Conservation (phyloP, 2,888 invertebrate species). For the Falcaria lacertinaria region DNA sequence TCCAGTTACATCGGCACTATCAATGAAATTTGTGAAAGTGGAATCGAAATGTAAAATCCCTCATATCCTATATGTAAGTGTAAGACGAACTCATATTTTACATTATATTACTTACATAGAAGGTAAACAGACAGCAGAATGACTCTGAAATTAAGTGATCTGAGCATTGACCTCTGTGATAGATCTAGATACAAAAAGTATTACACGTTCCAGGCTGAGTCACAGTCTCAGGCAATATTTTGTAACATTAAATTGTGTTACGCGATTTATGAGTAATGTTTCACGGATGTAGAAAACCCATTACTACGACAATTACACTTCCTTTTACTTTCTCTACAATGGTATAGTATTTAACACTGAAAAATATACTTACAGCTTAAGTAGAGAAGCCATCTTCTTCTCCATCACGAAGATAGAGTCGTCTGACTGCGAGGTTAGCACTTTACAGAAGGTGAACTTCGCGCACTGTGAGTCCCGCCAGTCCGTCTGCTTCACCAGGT, state of each 20-base stretch:
- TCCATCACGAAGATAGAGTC: conserved; percentile 88
- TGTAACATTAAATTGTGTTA: not conserved
- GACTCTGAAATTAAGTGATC: too few species aligned
- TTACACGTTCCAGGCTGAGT: not conserved
- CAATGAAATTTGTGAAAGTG: too few species aligned
- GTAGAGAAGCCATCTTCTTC: conserved; percentile 87
- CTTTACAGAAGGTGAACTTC: conserved; percentile 87
- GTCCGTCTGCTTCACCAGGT: conserved; percentile 75
- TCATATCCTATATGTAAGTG: too few species aligned
- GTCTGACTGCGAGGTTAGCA: conserved; percentile 83
- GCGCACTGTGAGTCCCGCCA: conserved; percentile 90
- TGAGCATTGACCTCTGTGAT: too few species aligned
- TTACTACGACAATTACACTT: not conserved
- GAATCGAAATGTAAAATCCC: too few species aligned
- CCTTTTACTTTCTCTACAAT: not conserved
- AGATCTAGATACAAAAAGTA: not conserved
- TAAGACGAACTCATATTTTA: too few species aligned
- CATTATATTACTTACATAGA: too few species aligned
- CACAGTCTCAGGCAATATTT: not conserved
- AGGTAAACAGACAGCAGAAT: too few species aligned
- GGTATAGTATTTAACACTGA: not conserved
- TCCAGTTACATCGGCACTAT: too few species aligned
- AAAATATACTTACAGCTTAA: conserved; percentile 83
- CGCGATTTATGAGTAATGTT: not conserved
- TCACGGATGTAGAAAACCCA: not conserved